Evolutionary conservation across 1,140 invertebrate species (phyloP).

Genomic region (Neodiprion lecontei): DNA sequence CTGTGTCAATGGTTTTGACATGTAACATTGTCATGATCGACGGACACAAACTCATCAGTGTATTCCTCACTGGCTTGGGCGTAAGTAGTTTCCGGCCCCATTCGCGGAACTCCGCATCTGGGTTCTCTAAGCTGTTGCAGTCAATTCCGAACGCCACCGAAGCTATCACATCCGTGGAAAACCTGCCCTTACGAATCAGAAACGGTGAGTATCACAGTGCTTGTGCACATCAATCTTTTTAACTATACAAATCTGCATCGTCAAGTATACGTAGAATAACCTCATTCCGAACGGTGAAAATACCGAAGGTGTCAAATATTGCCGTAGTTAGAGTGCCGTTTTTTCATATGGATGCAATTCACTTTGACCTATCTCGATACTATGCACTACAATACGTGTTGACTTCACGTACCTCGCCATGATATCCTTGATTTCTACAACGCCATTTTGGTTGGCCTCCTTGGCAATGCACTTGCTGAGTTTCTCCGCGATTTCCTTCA

Average conservation of each 20-base stretch:
- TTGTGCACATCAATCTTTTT: too few relatives aligned
- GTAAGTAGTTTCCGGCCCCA: conserved; percentile 37
- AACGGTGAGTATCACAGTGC: conserved; percentile 30
- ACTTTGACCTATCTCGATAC: too few relatives aligned
- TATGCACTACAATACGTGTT: conserved; percentile 15
- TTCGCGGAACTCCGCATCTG: conserved; percentile 38
- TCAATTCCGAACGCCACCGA: conserved; percentile 66
- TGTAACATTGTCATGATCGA: conserved; percentile 23
- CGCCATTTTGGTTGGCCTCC: conserved; percentile 30
- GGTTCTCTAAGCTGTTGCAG: conserved; percentile 61
- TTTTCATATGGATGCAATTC: too few relatives aligned
- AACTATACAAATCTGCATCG: too few relatives aligned
- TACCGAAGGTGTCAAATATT: too few relatives aligned
- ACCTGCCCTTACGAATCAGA: conserved; percentile 44
- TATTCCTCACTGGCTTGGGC: conserved; percentile 42
- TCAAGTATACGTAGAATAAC: too few relatives aligned
- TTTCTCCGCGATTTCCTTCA: conserved; percentile 55
- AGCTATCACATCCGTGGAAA: conserved; percentile 67
- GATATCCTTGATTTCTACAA: conserved; percentile 58
- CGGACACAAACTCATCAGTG: conserved; percentile 20
- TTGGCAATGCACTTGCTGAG: conserved; percentile 39
- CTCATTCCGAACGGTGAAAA: too few relatives aligned
- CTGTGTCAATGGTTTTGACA: conserved; percentile 22
- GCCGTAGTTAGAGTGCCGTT: too few relatives aligned
- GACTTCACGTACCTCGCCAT: conserved; percentile 49